Percentiles rank a stretch among this genome's conserved stretches.
Conservation (phyloP, 2,888 invertebrate species). For the Tetranychus truncatus region DNA sequence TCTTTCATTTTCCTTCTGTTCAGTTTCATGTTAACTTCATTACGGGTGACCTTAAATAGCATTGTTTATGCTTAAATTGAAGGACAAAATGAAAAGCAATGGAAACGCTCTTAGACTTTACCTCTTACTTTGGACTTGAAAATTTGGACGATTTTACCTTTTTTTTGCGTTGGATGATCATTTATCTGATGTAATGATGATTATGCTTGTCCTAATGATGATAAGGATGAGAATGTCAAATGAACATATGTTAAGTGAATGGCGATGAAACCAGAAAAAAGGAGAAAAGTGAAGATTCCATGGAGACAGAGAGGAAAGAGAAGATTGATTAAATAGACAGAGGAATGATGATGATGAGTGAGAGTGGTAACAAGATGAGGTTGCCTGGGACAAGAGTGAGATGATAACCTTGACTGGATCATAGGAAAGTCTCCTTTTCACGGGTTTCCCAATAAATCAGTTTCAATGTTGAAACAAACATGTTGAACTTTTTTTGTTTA, state of each 20-base stretch:
- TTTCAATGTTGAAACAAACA: neutral
- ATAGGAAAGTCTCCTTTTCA: neutral
- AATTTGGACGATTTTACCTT: no score
- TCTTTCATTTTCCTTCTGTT: no score
- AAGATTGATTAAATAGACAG: neutral
- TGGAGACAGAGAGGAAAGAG: neutral
- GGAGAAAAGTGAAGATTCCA: neutral
- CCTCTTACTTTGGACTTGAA: no score
- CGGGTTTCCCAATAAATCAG: constrained; percentile 1
- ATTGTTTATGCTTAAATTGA: no score
- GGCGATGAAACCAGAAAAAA: neutral
- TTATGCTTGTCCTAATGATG: neutral
- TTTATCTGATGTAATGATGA: no score
- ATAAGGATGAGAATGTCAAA: neutral
- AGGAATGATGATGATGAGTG: neutral
- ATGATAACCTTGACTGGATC: neutral
- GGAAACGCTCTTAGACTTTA: no score
- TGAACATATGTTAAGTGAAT: neutral
- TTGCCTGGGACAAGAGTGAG: neutral
- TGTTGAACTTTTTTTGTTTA: neutral
- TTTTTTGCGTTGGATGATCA: no score
- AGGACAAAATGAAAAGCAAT: no score
- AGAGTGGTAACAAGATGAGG: no score
- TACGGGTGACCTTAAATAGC: no score
- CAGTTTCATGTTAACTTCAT: no score